Percentiles rank a stretch among this genome's conserved stretches.
Conservation (phyloP, 2,797 vertebrate genomes). For the Fistularia commersonii region DNA sequence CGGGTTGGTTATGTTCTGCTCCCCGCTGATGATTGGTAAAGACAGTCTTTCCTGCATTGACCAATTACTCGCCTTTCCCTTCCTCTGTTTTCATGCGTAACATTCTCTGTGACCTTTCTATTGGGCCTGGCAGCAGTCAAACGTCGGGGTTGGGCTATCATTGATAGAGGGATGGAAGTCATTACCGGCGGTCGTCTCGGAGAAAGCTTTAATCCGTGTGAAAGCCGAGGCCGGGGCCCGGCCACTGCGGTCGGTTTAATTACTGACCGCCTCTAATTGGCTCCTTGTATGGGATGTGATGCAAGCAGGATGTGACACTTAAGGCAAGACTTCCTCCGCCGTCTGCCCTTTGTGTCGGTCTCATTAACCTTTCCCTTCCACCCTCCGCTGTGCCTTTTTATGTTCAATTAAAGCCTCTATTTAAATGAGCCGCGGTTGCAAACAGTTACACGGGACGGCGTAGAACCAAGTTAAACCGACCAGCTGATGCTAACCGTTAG, state of each 20-base stretch:
- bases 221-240: slow-evolving; percentile 36
- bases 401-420: slow-evolving; percentile 69
- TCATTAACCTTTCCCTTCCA: slow-evolving; percentile 74
- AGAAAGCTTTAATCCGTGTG: slow-evolving; percentile 46
- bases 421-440: slow-evolving; percentile 48
- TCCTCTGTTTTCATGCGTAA: slow-evolving; percentile 50
- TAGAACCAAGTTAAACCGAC: neutral
- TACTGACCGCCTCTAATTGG: slow-evolving; percentile 64
- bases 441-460: slow-evolving; percentile 17
- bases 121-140: slow-evolving; percentile 56
- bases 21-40: slow-evolving; percentile 11
- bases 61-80: slow-evolving; percentile 32
- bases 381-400: slow-evolving; percentile 60
- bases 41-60: slow-evolving; percentile 19
- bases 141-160: slow-evolving; percentile 45
- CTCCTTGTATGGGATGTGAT: slow-evolving; percentile 50
- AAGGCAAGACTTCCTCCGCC: slow-evolving; percentile 57
- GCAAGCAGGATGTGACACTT: slow-evolving; percentile 66
- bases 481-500: too few relatives aligned
- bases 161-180: slow-evolving; percentile 57
- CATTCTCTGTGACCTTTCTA: slow-evolving; percentile 69
- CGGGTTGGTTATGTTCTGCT: slow-evolving; percentile 4
- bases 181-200: slow-evolving; percentile 56
- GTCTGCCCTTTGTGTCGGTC: slow-evolving; percentile 70
- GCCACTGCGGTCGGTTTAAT: slow-evolving; percentile 52